Percentiles rank a stretch among this genome's conserved stretches.
These are phyloP conservation scores for Pseudobourletiella spinata DNA, from an alignment of 1,140 invertebrate species.

Conservation along the genomic window DNA sequence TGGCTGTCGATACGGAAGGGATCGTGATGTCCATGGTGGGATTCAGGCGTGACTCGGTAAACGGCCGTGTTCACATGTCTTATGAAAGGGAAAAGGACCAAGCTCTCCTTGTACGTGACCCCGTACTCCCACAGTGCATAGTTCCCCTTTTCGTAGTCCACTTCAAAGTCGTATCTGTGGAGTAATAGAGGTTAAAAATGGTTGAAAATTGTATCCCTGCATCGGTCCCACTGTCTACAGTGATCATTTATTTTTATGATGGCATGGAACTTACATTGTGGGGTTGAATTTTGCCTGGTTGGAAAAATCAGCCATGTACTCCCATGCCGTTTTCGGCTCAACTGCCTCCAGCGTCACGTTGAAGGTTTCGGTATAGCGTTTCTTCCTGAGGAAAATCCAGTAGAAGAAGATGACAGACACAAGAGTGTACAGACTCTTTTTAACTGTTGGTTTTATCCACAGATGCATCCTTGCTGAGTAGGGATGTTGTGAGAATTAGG, in stretches of 20 bases:
- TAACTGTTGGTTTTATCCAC: neutral
- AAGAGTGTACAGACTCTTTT: neutral
- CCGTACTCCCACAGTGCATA: constrained; percentile 60
- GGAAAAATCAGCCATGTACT: constrained; percentile 62
- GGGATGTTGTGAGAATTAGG: too few relatives aligned
- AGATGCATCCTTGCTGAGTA: too few relatives aligned
- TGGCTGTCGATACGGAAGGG: constrained; percentile 50
- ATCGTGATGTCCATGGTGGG: constrained; percentile 26
- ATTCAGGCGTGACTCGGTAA: constrained; percentile 48
- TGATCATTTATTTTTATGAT: too few relatives aligned
- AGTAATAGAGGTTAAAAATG: constrained; percentile 29
- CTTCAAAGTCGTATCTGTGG: constrained; percentile 50
- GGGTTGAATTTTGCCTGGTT: constrained; percentile 61
- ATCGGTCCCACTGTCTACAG: too few relatives aligned
- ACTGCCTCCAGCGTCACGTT: constrained; percentile 8
- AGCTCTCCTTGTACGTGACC: constrained; percentile 53
- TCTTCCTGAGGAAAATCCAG: constrained; percentile 17
- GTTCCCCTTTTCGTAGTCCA: constrained; percentile 54
- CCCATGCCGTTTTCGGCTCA: constrained; percentile 54
- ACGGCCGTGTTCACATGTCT: constrained; percentile 49
- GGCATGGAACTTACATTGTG: constrained; percentile 63
- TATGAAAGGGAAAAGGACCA: constrained; percentile 54
- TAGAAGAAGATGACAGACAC: constrained; percentile 1
- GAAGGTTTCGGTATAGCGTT: constrained; percentile 13
- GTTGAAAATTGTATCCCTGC: neutral